phyloP scores from a whole-genome alignment of 2,888 invertebrate genomes.

The Drosophila stalkeri region DNA sequence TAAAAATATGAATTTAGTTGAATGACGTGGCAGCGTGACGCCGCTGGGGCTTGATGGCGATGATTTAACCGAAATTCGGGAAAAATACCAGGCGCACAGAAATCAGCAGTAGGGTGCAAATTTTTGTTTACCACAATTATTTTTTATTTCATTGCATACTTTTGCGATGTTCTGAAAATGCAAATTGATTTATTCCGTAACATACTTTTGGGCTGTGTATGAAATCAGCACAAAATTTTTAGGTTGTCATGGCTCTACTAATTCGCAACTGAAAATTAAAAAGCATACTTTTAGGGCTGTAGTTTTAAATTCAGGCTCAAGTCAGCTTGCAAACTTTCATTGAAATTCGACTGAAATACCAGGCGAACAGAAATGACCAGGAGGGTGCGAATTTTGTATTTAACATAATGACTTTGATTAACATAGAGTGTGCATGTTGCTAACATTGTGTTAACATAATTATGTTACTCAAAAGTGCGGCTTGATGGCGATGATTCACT shows the following conservation, averaged over 20 bases:
- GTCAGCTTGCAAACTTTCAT: too few relatives aligned
- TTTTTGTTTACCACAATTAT: not conserved
- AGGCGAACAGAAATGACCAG: slow-evolving; percentile 4
- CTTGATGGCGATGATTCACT: too few relatives aligned
- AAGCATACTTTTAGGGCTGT: too few relatives aligned
- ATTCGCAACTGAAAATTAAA: too few relatives aligned
- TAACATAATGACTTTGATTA: not conserved
- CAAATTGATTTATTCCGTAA: too few relatives aligned
- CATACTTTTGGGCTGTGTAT: too few relatives aligned
- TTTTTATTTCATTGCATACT: not conserved
- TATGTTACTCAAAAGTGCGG: not conserved
- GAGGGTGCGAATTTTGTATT: not conserved
- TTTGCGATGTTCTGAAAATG: too few relatives aligned
- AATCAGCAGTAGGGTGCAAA: not conserved
- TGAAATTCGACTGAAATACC: not conserved
- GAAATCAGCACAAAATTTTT: too few relatives aligned
- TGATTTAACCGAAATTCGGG: not conserved
- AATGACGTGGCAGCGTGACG: too few relatives aligned
- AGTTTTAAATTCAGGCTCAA: too few relatives aligned
- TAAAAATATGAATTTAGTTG: not conserved
- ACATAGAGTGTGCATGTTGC: not conserved
- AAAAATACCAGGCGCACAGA: slow-evolving; percentile 1
- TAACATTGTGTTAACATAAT: not conserved
- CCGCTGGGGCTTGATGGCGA: too few relatives aligned
- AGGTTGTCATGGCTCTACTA: too few relatives aligned